A percentile compares a stretch with the other conserved stretches of the same genome.
Conservation (phyloP, 2,113 vertebrate genomes). For the Gobius niger region DNA sequence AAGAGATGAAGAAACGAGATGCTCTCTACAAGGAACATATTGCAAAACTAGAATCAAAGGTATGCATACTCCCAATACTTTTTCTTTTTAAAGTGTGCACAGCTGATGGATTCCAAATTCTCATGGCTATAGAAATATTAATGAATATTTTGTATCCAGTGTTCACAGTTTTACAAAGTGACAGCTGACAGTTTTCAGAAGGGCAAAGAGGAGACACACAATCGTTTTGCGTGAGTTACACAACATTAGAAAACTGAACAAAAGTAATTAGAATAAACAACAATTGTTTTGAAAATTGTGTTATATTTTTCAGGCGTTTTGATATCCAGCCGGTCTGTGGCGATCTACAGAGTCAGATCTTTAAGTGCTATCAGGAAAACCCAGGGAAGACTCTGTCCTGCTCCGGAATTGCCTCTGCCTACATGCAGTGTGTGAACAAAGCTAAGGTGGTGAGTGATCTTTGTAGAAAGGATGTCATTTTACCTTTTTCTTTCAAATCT, state of each 20-base stretch:
- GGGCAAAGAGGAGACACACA: slow-evolving; percentile 83
- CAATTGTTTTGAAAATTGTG: background rate
- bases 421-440: slow-evolving; percentile 87
- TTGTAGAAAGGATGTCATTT: no score
- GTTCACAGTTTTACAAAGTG: slow-evolving; percentile 86
- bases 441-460: slow-evolving; percentile 83
- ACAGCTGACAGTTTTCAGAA: slow-evolving; percentile 87
- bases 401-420: slow-evolving; percentile 85
- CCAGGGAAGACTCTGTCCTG: slow-evolving; percentile 85
- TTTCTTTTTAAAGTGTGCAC: background rate
- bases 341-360: slow-evolving; percentile 86
- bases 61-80: slow-evolving; percentile 1
- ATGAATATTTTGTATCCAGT: slow-evolving; percentile 61
- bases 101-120: background rate
- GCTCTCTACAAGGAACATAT: slow-evolving; percentile 60
- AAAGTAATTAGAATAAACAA: background rate
- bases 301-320: slow-evolving; percentile 73
- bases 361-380: slow-evolving; percentile 88
- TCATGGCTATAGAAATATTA: background rate
- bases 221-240: slow-evolving; percentile 83
- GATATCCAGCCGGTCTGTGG: slow-evolving; percentile 83
- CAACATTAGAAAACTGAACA: background rate
- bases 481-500: no score
- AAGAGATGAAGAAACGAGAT: slow-evolving; percentile 55
- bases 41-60: slow-evolving; percentile 67